Evolutionary conservation across 2,888 invertebrate species (phyloP).

Genomic region (Oscheius sp.): DNA sequence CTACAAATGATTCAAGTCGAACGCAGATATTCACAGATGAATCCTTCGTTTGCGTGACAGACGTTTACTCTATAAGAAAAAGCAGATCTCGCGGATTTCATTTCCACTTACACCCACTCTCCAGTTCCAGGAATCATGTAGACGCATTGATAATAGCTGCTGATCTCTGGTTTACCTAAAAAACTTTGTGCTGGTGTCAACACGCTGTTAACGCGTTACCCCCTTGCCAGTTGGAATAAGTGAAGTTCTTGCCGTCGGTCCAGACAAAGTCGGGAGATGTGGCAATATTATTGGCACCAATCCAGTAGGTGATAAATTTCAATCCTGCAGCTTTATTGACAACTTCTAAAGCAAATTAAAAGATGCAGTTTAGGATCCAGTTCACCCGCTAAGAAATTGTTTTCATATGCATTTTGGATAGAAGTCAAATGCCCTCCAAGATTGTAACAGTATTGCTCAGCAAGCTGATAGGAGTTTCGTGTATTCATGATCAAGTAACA

Average conservation of each 20-base stretch:
- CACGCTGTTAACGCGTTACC: too few species aligned
- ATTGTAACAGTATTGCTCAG: slow-evolving; percentile 15
- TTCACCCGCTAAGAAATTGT: not conserved
- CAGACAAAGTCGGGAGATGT: not conserved
- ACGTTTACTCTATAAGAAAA: slow-evolving; percentile 1
- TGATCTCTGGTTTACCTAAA: not conserved
- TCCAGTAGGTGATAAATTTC: not conserved
- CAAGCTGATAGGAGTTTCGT: not conserved
- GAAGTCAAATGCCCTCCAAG: slow-evolving; percentile 9
- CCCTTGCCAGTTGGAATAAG: not conserved
- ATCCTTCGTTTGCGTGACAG: not conserved
- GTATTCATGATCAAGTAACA: slow-evolving; percentile 5
- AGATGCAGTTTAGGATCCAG: too few species aligned
- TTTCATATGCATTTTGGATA: slow-evolving; percentile 17
- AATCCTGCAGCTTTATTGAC: not conserved
- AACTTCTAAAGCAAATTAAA: not conserved
- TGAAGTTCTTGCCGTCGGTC: not conserved
- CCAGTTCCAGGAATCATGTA: slow-evolving; percentile 16
- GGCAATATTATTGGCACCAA: not conserved
- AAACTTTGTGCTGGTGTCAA: not conserved
- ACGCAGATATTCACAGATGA: slow-evolving; percentile 8
- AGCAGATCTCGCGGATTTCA: not conserved
- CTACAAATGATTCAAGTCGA: too few species aligned
- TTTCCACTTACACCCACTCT: slow-evolving; percentile 5
- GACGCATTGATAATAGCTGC: not conserved